phyloP scores from a whole-genome alignment of 2,113 vertebrate genomes.

The Festucalex cinctus region DNA sequence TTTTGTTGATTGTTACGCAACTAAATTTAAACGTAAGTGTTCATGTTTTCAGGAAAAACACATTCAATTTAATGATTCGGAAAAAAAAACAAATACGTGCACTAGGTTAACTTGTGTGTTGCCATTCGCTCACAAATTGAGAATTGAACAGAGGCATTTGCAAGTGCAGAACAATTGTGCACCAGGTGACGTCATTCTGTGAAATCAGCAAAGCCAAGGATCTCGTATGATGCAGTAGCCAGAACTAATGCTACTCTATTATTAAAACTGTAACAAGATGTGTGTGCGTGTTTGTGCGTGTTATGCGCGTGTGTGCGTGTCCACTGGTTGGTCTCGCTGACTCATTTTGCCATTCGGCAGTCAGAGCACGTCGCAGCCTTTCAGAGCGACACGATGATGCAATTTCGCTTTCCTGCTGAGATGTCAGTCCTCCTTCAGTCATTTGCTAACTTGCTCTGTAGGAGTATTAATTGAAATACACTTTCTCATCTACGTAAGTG shows the following conservation, averaged over 20 bases:
- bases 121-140: not conserved
- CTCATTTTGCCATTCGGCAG: constrained; percentile 66
- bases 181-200: constrained; percentile 14
- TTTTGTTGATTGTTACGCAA: too few relatives aligned
- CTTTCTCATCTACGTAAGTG: constrained; percentile 29
- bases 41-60: too few relatives aligned
- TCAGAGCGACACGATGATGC: constrained; percentile 65
- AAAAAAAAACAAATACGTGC: too few relatives aligned
- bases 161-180: not conserved
- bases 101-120: not conserved
- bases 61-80: not conserved
- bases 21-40: too few relatives aligned
- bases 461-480: constrained; percentile 11
- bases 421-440: constrained; percentile 32
- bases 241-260: constrained; percentile 45
- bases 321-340: constrained; percentile 56
- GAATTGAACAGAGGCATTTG: not conserved
- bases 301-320: constrained; percentile 2
- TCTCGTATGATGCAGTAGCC: constrained; percentile 7
- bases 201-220: constrained; percentile 22
- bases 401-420: constrained; percentile 56
- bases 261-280: constrained; percentile 41
- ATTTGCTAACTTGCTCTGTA: constrained; percentile 8
- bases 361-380: constrained; percentile 58
- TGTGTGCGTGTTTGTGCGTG: constrained; percentile 13